These are phyloP conservation scores for Gallinago stenura DNA, from an alignment of 2,797 vertebrate genomes.

Conservation along the genomic window DNA sequence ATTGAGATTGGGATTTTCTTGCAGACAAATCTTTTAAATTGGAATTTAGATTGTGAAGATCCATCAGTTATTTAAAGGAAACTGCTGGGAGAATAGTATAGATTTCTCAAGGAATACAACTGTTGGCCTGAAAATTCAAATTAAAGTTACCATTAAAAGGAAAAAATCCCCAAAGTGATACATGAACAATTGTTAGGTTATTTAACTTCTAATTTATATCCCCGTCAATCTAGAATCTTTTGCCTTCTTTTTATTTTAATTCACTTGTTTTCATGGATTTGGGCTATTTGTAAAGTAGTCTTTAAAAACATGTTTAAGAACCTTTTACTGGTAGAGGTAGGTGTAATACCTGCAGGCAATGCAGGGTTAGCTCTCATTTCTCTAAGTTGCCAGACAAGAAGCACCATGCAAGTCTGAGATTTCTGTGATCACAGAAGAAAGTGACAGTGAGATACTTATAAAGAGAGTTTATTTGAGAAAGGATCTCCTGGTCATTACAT, in stretches of 20 bases:
- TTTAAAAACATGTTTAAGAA: not conserved
- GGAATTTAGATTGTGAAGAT: conserved; percentile 48
- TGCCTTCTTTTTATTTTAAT: not conserved
- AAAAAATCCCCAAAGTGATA: not conserved
- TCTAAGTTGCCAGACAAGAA: not conserved
- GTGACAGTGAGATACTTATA: not conserved
- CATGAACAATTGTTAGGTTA: not conserved
- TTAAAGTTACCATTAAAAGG: not conserved
- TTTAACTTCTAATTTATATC: conserved; percentile 7
- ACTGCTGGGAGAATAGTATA: not conserved
- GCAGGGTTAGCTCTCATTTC: not conserved
- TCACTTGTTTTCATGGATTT: not conserved
- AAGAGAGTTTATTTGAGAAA: not conserved
- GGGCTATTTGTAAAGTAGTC: not conserved
- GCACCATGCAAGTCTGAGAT: not conserved
- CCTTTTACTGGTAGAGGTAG: not conserved
- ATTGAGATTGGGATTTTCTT: conserved; percentile 35
- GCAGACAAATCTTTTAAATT: conserved; percentile 56
- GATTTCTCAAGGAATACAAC: conserved; percentile 20
- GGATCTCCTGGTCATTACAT: not conserved
- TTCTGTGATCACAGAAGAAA: not conserved
- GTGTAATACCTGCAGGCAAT: not conserved
- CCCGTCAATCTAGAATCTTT: not conserved
- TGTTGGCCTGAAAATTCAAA: not conserved
- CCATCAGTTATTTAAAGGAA: conserved; percentile 48